Evolutionary conservation across 2,888 invertebrate genomes (phyloP).

Genomic region (Dolomedes plantarius): DNA sequence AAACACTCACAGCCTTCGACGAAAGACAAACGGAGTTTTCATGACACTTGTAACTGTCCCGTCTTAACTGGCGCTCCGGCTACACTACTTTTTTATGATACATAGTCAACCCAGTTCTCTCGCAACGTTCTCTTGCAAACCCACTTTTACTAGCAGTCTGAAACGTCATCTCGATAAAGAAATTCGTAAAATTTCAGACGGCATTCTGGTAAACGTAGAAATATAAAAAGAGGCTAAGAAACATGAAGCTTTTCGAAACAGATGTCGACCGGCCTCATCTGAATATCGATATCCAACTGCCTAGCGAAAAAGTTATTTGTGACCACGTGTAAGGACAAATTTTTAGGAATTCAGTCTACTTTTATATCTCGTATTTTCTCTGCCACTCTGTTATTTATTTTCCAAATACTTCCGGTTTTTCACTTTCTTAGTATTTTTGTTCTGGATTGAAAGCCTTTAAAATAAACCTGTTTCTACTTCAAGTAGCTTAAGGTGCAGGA

Average conservation of each 20-base stretch:
- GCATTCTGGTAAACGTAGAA: not conserved
- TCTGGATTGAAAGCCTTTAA: no score
- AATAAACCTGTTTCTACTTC: no score
- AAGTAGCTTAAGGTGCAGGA: no score
- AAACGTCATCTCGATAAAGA: not conserved
- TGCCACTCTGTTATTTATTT: no score
- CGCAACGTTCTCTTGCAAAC: not conserved
- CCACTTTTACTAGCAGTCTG: not conserved
- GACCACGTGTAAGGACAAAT: not conserved
- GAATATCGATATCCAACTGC: slow-evolving; percentile 24
- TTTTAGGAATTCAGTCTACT: not conserved
- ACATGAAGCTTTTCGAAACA: slow-evolving; percentile 4
- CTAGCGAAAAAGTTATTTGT: slow-evolving; percentile 7
- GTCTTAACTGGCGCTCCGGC: not conserved
- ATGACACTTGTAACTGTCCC: no score
- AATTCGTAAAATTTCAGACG: slow-evolving; percentile 8
- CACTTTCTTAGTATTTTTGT: no score
- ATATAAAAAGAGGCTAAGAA: not conserved
- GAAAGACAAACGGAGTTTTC: no score
- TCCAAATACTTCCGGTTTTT: no score
- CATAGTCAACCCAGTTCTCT: not conserved
- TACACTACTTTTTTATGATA: not conserved
- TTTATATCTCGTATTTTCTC: not conserved
- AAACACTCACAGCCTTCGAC: no score
- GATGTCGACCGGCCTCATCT: slow-evolving; percentile 41